These are phyloP conservation scores for Stenchaetothrips biformis DNA, from an alignment of 2,888 invertebrate species.

Conservation along the genomic window DNA sequence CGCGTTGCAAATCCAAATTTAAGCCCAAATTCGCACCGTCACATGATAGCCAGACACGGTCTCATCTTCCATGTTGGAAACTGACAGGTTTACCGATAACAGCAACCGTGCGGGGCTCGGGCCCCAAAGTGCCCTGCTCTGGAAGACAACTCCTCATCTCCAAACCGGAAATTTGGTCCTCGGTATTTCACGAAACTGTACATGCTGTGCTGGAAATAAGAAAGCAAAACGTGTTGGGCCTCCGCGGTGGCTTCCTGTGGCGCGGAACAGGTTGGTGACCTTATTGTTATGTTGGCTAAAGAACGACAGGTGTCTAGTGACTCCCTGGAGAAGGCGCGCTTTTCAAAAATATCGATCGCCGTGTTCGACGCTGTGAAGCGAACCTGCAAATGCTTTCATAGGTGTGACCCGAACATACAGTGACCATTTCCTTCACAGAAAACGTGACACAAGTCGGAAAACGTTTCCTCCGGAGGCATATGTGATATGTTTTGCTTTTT, in stretches of 20 bases:
- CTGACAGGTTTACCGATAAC: constrained; percentile 39
- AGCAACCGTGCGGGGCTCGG: constrained; percentile 36
- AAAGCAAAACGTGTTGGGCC: too few species aligned
- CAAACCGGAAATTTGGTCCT: too few species aligned
- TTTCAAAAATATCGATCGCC: constrained; percentile 12
- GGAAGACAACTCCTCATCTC: too few species aligned
- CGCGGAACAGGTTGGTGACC: not conserved
- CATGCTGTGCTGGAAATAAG: too few species aligned
- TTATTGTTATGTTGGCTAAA: not conserved
- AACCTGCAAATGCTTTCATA: not conserved
- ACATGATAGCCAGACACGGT: constrained; percentile 69
- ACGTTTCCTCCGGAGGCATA: too few species aligned
- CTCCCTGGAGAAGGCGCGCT: not conserved
- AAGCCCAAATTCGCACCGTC: constrained; percentile 54
- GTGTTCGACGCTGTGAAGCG: not conserved
- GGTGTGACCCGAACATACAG: not conserved
- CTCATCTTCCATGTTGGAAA: constrained; percentile 66
- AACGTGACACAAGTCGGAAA: not conserved
- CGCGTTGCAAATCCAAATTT: constrained; percentile 41
- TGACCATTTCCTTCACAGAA: not conserved
- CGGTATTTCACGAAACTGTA: too few species aligned
- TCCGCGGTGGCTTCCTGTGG: too few species aligned
- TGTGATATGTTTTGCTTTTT: too few species aligned
- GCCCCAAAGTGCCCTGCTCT: too few species aligned
- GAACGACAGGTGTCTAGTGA: constrained; percentile 18